Conservation (phyloP, 2,797 vertebrate genomes). For the Microctenopoma lineatum region DNA sequence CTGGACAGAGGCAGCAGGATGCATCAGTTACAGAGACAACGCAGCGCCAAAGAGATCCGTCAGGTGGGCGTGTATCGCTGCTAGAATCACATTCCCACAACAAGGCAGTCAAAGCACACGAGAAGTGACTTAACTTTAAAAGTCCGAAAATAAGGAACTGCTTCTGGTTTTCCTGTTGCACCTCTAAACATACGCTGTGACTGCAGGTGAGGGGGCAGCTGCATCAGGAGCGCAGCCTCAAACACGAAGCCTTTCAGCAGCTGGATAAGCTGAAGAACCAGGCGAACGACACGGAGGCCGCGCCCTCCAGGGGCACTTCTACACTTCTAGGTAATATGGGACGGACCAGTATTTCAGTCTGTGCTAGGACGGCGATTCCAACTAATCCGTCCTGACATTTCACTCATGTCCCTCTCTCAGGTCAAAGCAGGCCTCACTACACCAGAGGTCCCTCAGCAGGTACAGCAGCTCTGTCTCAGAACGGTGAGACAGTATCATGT, state of each 20-base stretch:
- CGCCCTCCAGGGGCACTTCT: constrained; percentile 46
- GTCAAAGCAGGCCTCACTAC: constrained; percentile 34
- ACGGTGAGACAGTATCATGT: background rate
- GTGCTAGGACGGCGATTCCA: background rate
- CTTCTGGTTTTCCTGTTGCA: background rate
- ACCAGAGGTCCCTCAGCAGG: constrained; percentile 52
- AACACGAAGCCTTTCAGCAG: constrained; percentile 82
- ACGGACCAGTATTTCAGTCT: background rate
- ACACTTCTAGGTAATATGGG: too few species aligned
- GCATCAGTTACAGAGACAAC: constrained; percentile 68
- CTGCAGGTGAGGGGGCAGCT: constrained; percentile 77
- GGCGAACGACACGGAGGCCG: constrained; percentile 58
- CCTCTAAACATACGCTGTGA: background rate
- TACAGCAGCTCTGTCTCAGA: constrained; percentile 37
- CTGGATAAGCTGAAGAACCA: constrained; percentile 78
- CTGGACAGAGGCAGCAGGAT: constrained; percentile 70
- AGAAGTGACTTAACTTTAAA: too few species aligned
- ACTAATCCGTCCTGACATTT: constrained; percentile 1
- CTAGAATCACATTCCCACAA: too few species aligned
- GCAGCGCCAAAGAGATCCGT: constrained; percentile 71
- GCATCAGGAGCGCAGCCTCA: constrained; percentile 78
- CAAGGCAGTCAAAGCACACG: too few species aligned
- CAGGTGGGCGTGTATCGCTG: constrained; percentile 65
- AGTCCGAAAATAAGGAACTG: background rate
- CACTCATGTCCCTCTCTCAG: constrained; percentile 24